Conservation (phyloP, 2,888 invertebrate genomes). For the Pammene fasciana region DNA sequence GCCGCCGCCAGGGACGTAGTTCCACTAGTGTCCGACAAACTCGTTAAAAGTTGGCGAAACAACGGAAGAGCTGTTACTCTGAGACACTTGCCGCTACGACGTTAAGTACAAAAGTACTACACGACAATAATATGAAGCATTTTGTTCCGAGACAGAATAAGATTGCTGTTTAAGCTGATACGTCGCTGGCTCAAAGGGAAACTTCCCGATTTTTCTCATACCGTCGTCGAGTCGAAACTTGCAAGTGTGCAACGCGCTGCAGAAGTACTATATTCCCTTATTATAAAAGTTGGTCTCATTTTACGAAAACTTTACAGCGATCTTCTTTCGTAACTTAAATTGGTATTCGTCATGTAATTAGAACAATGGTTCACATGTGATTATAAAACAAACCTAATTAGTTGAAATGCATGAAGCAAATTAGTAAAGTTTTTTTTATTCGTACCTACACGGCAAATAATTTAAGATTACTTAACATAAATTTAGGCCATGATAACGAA, state of each 20-base stretch:
- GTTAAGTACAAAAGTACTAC: constrained; percentile 80
- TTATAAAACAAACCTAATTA: too few relatives aligned
- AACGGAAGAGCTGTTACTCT: constrained; percentile 73
- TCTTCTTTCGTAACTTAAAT: constrained; percentile 10
- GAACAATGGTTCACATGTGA: not conserved
- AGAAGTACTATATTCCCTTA: constrained; percentile 27
- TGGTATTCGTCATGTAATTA: constrained; percentile 8
- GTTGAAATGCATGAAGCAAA: too few relatives aligned
- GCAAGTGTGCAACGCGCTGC: constrained; percentile 26
- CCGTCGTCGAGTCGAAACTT: constrained; percentile 34
- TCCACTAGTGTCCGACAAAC: constrained; percentile 78
- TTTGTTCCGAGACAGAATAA: constrained; percentile 67
- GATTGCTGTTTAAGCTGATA: constrained; percentile 66
- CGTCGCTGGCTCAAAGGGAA: constrained; percentile 46
- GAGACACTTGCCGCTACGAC: constrained; percentile 77
- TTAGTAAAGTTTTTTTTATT: too few relatives aligned
- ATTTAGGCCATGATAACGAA: too few relatives aligned
- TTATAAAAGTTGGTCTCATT: constrained; percentile 34
- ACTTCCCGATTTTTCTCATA: constrained; percentile 51
- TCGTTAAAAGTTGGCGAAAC: constrained; percentile 82
- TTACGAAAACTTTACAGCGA: constrained; percentile 11
- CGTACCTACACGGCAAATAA: too few relatives aligned
- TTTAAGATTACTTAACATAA: too few relatives aligned
- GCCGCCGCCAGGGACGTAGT: constrained; percentile 58
- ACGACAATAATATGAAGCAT: constrained; percentile 75